Evolutionary conservation across 2,113 vertebrate species (phyloP).

Genomic region (Erythrolamprus reginae): DNA sequence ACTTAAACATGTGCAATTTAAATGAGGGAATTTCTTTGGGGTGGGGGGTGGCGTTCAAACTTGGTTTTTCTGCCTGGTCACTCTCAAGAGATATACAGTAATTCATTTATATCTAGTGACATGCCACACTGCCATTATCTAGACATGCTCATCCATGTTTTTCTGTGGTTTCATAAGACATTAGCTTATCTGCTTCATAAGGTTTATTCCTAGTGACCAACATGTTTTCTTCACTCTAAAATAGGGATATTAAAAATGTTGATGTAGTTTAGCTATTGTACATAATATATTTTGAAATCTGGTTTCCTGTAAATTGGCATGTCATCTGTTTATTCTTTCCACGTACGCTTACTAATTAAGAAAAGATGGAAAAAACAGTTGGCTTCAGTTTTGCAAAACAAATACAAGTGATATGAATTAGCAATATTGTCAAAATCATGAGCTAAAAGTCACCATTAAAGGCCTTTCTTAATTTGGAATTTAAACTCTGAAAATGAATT

Average conservation of each 20-base stretch:
- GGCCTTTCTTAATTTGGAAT: neutral
- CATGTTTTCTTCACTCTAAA: neutral
- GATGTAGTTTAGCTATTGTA: neutral
- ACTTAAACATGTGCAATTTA: neutral
- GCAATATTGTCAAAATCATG: neutral
- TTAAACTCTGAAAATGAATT: neutral
- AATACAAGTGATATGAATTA: conserved; percentile 14
- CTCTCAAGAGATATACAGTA: neutral
- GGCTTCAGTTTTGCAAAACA: neutral
- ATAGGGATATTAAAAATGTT: neutral
- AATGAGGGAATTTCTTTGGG: neutral
- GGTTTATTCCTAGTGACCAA: neutral
- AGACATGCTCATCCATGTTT: neutral
- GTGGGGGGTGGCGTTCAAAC: neutral
- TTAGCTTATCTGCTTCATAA: neutral
- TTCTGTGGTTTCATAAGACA: neutral
- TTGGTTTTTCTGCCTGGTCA: neutral
- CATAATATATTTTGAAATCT: neutral
- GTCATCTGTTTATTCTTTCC: neutral
- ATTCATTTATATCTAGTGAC: neutral
- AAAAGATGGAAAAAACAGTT: neutral
- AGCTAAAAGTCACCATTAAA: neutral
- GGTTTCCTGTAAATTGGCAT: neutral
- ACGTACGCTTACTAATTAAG: neutral
- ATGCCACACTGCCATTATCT: neutral